Conservation (phyloP, 1,140 invertebrate species). For the Microplitis demolitor region DNA sequence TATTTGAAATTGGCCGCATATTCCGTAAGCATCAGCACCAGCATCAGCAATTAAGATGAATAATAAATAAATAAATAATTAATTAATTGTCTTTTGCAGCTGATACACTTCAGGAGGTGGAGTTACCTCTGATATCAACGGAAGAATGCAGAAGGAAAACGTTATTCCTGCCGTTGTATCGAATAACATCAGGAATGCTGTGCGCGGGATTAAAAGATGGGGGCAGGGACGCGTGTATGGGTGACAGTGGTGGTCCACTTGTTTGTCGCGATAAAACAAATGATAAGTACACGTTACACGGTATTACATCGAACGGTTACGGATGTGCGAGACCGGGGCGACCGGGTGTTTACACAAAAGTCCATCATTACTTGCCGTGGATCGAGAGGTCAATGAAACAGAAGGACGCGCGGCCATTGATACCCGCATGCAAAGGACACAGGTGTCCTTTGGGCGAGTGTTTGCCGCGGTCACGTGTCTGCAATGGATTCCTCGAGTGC, state of each 20-base stretch:
- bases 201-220: conserved; percentile 70
- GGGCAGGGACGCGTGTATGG: conserved; percentile 69
- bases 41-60: neutral
- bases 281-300: conserved; percentile 54
- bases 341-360: conserved; percentile 88
- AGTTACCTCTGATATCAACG: conserved; percentile 82
- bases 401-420: conserved; percentile 43
- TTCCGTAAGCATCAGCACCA: conserved; percentile 71
- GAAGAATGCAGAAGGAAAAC: conserved; percentile 80
- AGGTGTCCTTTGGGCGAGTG: conserved; percentile 79
- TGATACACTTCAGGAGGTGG: conserved; percentile 85
- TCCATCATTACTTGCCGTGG: conserved; percentile 78
- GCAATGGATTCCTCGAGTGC: conserved; percentile 79
- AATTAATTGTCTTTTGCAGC: conserved; percentile 60
- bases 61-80: neutral
- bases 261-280: conserved; percentile 62
- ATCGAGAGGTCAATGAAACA: conserved; percentile 67
- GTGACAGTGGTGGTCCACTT: conserved; percentile 70
- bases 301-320: conserved; percentile 85
- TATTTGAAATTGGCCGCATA: conserved; percentile 78
- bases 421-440: conserved; percentile 67
- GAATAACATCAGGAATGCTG: conserved; percentile 70
- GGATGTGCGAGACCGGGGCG: conserved; percentile 82
- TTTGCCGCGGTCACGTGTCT: conserved; percentile 70
- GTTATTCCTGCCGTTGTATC: conserved; percentile 75